These are phyloP conservation scores for Lepidocyrtoides sp. DNA, from an alignment of 2,888 invertebrate species.

Conservation along the genomic window DNA sequence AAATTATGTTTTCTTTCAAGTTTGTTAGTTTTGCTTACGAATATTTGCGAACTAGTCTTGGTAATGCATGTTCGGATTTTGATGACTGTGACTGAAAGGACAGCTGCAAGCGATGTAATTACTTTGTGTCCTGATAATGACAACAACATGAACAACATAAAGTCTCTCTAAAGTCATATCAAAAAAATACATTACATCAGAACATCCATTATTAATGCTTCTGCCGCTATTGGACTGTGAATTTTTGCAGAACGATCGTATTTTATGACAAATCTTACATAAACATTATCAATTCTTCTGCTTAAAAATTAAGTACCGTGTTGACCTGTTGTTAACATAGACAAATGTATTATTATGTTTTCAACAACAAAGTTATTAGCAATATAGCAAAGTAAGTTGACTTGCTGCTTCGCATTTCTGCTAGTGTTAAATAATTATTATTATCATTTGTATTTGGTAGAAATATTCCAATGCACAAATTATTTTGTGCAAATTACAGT, in stretches of 20 bases:
- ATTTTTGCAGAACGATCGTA: conserved; percentile 72
- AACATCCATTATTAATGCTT: conserved; percentile 32
- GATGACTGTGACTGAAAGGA: conserved; percentile 49
- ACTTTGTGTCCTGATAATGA: too few species aligned
- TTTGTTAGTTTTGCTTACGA: conserved; percentile 73
- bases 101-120: not conserved
- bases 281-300: too few species aligned
- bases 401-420: not conserved
- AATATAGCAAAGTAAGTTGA: not conserved
- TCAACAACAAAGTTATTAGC: not conserved
- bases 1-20: conserved; percentile 55
- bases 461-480: not conserved
- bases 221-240: conserved; percentile 41
- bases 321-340: conserved; percentile 35
- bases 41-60: conserved; percentile 71
- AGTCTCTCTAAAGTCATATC: conserved; percentile 55
- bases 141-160: not conserved
- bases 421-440: not conserved
- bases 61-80: conserved; percentile 57
- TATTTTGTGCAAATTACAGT: not conserved
- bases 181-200: conserved; percentile 32
- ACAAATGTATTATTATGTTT: not conserved
- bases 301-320: conserved; percentile 20
- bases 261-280: conserved; percentile 40
- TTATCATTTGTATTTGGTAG: not conserved